Evolutionary conservation across 2,797 vertebrate genomes (phyloP), one percentile per base, ranked within the genome.

Genomic region (Catostomus latipinnis): DNA sequence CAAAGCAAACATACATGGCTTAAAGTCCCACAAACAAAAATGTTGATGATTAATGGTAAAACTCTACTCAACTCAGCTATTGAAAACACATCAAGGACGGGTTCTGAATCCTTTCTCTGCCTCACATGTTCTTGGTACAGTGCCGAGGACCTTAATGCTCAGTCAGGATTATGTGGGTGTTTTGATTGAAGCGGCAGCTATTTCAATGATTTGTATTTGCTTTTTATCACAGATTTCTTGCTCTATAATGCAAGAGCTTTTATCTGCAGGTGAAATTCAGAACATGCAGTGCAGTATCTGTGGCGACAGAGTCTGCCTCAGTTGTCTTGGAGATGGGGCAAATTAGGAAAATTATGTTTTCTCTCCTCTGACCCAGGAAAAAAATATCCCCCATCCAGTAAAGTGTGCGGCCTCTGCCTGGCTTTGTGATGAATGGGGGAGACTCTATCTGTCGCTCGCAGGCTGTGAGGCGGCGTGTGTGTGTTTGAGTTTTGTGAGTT

Each of bases 371-470:
- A 57, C 14, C 7, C 11, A 16, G 16, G 8, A 65, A 11, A 54
- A 68, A 70, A 80, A 66, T 12, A 71, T 71, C 57, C 71, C 57
- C 76, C 57, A 69, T 45, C 57, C 45, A 45, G 13, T 50, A 66
- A 50, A 61, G 14, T 52, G 54, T 74, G 16, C 46, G 4, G 60
- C 50, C 56, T 78, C 66, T 77, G 45, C 34, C 22, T 66, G 63
- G 45, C 70, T 63, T 8, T 3, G 58, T 74, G 79, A 81, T 69
- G 71, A 69, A 74, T 72, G 71, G 22, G 62, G 54, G 1, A 68
- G 70, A 68, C 62, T 73, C 18, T 73, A 80, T 81, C 79, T 81
- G 79, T 81, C 49, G 71, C 71, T 73, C 12, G 45, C 54, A 69
- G 58, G 14, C 63, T 73, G 81, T 61, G 63, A 65, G 58, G 16